Percentiles rank a stretch among this genome's conserved stretches.
These are phyloP conservation scores for Stichopus horrens DNA, from an alignment of 53 echinoderm and acorn worm species.

Conservation along the genomic window DNA sequence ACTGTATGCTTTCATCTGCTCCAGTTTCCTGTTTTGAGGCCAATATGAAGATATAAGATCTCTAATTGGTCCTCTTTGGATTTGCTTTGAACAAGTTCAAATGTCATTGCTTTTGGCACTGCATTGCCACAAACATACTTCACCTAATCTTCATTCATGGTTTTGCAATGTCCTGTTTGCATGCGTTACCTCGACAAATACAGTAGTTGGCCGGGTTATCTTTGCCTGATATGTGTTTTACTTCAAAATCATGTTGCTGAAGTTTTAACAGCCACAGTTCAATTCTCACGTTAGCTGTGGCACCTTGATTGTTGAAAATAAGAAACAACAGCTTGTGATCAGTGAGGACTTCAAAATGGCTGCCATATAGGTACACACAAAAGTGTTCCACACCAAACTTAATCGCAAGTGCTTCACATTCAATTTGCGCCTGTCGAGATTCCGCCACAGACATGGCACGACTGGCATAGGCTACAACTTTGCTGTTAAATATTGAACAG, in stretches of 20 bases:
- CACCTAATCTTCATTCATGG: constrained; percentile 49
- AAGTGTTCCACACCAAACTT: constrained; percentile 63
- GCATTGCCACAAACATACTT: constrained; percentile 63
- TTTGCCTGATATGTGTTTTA: constrained; percentile 60
- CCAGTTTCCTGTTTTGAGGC: constrained; percentile 45
- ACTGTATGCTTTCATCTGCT: constrained; percentile 15
- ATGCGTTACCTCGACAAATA: constrained; percentile 59
- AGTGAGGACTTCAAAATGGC: constrained; percentile 53
- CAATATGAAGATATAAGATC: constrained; percentile 21
- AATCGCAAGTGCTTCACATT: constrained; percentile 62
- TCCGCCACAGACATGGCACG: constrained; percentile 54
- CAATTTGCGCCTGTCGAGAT: constrained; percentile 67
- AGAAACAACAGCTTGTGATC: constrained; percentile 68
- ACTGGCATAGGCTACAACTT: constrained; percentile 60
- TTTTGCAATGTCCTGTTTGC: background rate
- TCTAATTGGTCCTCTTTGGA: constrained; percentile 47
- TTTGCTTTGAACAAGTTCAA: constrained; percentile 44
- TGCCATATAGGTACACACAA: constrained; percentile 64
- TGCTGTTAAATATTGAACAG: too few relatives aligned
- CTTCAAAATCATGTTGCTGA: constrained; percentile 62
- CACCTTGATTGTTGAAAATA: constrained; percentile 55
- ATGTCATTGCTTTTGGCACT: constrained; percentile 66
- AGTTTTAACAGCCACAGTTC: constrained; percentile 17
- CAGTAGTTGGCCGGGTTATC: constrained; percentile 76
- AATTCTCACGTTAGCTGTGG: constrained; percentile 59